Evolutionary conservation across 2,797 vertebrate species (phyloP), one percentile per base, ranked within the genome.

Genomic region (Huso huso): DNA sequence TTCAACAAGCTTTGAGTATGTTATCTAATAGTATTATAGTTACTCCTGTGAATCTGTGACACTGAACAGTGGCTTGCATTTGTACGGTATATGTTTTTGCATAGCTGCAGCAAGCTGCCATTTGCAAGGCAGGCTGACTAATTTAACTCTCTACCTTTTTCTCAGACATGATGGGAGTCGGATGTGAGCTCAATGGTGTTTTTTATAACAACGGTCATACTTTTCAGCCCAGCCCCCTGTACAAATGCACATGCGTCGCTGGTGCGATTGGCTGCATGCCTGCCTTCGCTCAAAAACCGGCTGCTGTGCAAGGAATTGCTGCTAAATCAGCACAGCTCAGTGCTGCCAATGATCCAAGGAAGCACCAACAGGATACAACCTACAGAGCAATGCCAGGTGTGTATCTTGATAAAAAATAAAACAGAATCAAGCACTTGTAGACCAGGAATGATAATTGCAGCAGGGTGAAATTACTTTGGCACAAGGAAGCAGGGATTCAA

Each of bases 221-320:
- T 9, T 98, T 99, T 79, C 93, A 97, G 75, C 89, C 95, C 64
- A 93, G 84, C 73, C 87, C 85, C 0, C 83, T 94, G 50, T 98
- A 95, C 61, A 93, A 92, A 71, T 99, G 96, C 77, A 90, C 94
- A 6, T 99, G 96, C 78, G 87, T 97, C 52, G 91, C 88, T 1
- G 96, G 96, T 11, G 90, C 91, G 4, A 93, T 99, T 2, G 96
- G 95, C 77, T 99, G 96, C 53, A 95, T 89, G 0, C 95, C 94
- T 1, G 83, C 81, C 7, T 93, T 96, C 78, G 82, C 81, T 69
- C 84, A 91, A 63, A 92, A 90, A 77, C 74, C 83, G 13, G 83
- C 87, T 7, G 81, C 71, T 18, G 5, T 37, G 37, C 37, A 37
- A 37, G 37, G 37, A 37, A 37, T 37, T 37, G 37, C 37, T 37